These are phyloP conservation scores for Bradypodion pumilum DNA, from an alignment of 2,797 vertebrate species.

Conservation along the genomic window DNA sequence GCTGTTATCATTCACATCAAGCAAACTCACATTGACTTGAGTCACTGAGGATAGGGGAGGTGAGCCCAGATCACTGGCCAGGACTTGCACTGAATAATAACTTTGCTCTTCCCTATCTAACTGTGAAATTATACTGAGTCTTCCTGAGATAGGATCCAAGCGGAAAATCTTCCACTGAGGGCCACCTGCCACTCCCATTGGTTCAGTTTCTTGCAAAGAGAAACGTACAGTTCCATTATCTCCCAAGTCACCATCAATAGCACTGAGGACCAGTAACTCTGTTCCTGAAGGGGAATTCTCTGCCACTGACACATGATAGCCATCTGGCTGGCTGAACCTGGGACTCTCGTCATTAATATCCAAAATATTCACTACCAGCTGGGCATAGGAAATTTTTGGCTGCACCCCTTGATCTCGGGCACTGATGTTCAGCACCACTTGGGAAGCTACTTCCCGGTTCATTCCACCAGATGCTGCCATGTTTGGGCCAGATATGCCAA, in stretches of 20 bases:
- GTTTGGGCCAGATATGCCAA: conserved; percentile 30
- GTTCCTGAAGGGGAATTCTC: conserved; percentile 88
- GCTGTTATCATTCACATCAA: conserved; percentile 95
- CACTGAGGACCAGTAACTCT: conserved; percentile 85
- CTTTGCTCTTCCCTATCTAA: conserved; percentile 91
- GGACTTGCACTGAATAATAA: conserved; percentile 83
- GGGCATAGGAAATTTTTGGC: conserved; percentile 92
- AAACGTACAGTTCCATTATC: conserved; percentile 92
- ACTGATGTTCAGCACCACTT: conserved; percentile 93
- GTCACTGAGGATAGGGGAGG: conserved; percentile 86
- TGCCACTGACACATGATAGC: conserved; percentile 83
- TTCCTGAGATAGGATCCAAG: conserved; percentile 86
- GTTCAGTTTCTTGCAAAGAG: conserved; percentile 83
- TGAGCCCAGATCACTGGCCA: conserved; percentile 87
- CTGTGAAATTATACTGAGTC: conserved; percentile 82
- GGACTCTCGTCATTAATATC: conserved; percentile 96
- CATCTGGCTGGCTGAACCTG: conserved; percentile 81
- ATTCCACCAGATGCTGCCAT: conserved; percentile 66
- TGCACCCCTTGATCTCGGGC: conserved; percentile 96
- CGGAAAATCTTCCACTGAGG: conserved; percentile 81
- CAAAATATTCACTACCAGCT: conserved; percentile 88
- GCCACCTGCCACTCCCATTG: background rate
- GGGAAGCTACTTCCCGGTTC: conserved; percentile 90
- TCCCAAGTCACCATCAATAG: conserved; percentile 90
- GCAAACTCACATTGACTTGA: conserved; percentile 87